These are phyloP conservation scores for Atrichornis clamosus DNA, from an alignment of 2,113 vertebrate genomes.

Conservation along the genomic window DNA sequence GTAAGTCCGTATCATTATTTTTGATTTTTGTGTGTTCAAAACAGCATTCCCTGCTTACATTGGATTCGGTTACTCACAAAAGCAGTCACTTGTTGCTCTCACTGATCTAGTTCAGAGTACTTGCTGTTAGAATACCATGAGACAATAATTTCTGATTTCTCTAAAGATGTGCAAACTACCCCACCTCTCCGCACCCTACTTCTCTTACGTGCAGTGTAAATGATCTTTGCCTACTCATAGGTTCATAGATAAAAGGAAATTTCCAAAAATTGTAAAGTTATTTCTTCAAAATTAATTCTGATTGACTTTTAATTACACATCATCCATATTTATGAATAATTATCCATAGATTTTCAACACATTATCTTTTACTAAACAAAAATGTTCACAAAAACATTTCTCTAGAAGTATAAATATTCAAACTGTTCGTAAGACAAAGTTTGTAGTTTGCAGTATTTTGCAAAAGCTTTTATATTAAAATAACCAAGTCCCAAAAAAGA, in stretches of 20 bases:
- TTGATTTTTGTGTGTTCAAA: neutral
- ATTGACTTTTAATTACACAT: neutral
- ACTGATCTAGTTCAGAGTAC: neutral
- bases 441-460: neutral
- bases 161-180: neutral
- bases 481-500: neutral
- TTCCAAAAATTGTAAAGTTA: neutral
- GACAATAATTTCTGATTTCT: neutral
- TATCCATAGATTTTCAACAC: neutral
- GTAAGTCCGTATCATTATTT: neutral
- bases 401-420: neutral
- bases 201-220: neutral
- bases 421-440: neutral
- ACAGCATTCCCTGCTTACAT: accelerated
- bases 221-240: neutral
- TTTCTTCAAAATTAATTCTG: neutral
- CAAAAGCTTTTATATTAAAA: neutral
- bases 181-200: too few relatives aligned
- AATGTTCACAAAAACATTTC: neutral
- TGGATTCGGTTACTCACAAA: neutral
- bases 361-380: neutral
- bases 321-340: accelerated
- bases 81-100: neutral
- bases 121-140: neutral
- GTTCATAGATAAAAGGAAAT: neutral